Percentiles rank a stretch among this genome's conserved stretches.
Conservation (phyloP, 2,888 invertebrate genomes). For the Nebria brevicollis region DNA sequence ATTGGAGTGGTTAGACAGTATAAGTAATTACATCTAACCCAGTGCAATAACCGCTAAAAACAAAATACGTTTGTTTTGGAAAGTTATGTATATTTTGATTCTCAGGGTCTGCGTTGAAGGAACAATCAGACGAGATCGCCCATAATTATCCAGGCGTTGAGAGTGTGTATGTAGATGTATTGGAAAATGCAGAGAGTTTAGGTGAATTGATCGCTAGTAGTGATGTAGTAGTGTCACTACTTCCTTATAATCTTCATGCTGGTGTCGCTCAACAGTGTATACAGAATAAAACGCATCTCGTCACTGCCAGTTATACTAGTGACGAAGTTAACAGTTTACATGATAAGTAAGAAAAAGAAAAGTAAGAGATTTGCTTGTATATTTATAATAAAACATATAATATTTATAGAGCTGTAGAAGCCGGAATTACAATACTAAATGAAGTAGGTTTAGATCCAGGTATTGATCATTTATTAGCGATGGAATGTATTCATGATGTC, state of each 20-base stretch:
- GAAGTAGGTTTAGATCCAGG: conserved; percentile 99
- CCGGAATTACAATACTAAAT: conserved; percentile 93
- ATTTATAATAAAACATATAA: conserved; percentile 11
- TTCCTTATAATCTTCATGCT: conserved; percentile 92
- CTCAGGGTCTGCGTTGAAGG: conserved; percentile 80
- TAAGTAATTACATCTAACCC: no score
- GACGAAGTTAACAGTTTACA: conserved; percentile 85
- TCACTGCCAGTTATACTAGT: conserved; percentile 95
- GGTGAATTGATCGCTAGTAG: conserved; percentile 77
- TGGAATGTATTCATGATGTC: conserved; percentile 96
- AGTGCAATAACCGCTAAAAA: no score
- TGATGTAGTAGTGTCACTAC: conserved; percentile 84
- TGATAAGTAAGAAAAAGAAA: conserved; percentile 68
- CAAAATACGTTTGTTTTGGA: not conserved
- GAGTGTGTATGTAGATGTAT: conserved; percentile 84
- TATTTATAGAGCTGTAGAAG: conserved; percentile 77
- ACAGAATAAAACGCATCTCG: conserved; percentile 86
- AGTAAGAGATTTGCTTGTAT: not conserved
- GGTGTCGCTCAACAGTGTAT: conserved; percentile 89
- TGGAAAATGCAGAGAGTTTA: conserved; percentile 75
- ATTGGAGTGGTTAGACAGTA: no score
- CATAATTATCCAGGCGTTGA: conserved; percentile 80
- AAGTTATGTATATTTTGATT: not conserved
- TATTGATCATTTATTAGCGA: conserved; percentile 89
- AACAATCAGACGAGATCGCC: conserved; percentile 88